Evolutionary conservation across 2,888 invertebrate species (phyloP).

Genomic region (Synergus itoensis): DNA sequence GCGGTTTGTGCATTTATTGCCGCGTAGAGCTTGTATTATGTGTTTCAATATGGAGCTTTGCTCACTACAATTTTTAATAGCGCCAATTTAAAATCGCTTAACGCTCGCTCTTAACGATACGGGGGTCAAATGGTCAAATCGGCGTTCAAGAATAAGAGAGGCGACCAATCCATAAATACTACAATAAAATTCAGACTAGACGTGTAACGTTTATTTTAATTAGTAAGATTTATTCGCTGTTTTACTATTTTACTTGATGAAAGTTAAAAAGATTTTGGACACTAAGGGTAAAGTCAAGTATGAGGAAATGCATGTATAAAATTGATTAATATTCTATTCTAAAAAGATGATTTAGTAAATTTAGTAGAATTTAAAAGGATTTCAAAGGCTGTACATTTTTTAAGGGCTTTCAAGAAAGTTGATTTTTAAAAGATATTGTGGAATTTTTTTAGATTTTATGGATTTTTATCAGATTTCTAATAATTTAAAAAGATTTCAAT

Average conservation of each 20-base stretch:
- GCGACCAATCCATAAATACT: neutral
- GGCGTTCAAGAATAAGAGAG: neutral
- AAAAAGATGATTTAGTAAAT: no score
- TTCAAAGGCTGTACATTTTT: no score
- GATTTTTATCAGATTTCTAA: no score
- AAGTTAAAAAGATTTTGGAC: no score
- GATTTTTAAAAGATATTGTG: no score
- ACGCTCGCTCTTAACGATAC: constrained; percentile 48
- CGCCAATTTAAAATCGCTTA: constrained; percentile 66
- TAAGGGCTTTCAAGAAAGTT: no score
- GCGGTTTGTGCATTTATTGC: constrained; percentile 46
- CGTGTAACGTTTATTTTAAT: neutral
- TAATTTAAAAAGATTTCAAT: no score
- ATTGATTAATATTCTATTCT: no score
- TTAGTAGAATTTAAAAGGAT: no score
- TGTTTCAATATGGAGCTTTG: neutral
- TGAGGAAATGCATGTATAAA: no score
- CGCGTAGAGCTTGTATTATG: neutral
- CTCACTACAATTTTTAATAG: constrained; percentile 41
- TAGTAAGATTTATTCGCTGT: neutral
- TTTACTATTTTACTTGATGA: neutral
- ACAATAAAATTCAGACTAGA: neutral
- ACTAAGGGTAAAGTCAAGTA: no score
- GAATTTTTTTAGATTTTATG: no score
- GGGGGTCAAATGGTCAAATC: constrained; percentile 43